Evolutionary conservation across 2,113 vertebrate species (phyloP), one percentile per base, ranked within the genome.

Genomic region (Oncorhynchus clarkii): DNA sequence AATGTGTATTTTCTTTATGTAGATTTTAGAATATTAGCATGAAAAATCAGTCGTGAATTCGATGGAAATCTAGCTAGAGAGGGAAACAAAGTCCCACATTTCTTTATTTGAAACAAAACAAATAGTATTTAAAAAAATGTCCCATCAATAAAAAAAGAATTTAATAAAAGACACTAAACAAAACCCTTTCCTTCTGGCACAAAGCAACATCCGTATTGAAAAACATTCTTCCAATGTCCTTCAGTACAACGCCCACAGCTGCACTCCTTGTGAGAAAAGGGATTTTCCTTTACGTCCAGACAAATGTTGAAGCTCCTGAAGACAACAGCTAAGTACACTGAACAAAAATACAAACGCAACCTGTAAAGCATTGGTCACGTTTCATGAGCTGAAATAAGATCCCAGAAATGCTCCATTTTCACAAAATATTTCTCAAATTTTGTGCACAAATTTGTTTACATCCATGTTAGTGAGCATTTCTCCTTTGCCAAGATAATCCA

Each of bases 31-130:
- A 45, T 3, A 12, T 45, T 45, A 9, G 9, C 39, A 45, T 45
- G 39, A 45, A 45, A 12, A 12, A 39, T 39, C 39, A 12, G 39
- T 45, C 0, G 1, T 2, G 9, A 45, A 45, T 12, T 11, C 2
- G 0, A 45, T 45, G 39, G 39, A 45, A 45, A 39, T 2, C 39
- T 45, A 45, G 39, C 39, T 45, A 54, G 51, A 54, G 51, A 54
- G 59, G 31, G 0, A 24, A 60, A 24, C 5, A 8, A 5, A 2
- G 54, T 51, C 22, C 20, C 67, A 76, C 14, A 22, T 71, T 80
- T 72, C 22, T 81, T 74, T 74, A 77, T 65, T 78, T 70, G 71
- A 77, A 81, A 81, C 66, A 77, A 81, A 81, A 81, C 70, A 34
- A 73, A 69, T 48, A 6, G 4, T 34, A 9, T 70, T 78, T 70